These are phyloP conservation scores for Meteorus colon DNA, from an alignment of 2,888 invertebrate species.

Conservation along the genomic window DNA sequence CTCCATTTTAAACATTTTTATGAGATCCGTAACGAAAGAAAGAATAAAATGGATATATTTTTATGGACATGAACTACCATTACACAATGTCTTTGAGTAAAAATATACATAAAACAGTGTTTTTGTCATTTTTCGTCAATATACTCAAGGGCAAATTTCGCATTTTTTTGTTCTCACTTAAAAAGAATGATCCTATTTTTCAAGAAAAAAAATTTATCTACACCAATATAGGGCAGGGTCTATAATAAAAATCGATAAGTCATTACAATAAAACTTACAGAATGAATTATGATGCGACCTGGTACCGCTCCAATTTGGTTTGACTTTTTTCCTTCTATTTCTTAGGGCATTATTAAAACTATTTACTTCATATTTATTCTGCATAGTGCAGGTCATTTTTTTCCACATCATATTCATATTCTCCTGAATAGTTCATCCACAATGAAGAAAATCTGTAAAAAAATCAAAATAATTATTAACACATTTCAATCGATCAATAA, in stretches of 20 bases:
- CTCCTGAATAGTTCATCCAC: too few relatives aligned
- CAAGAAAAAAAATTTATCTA: not conserved
- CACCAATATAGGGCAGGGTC: not conserved
- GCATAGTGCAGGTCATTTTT: not conserved
- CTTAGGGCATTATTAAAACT: not conserved
- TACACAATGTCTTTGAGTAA: conserved; percentile 42
- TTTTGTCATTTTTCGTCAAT: too few relatives aligned
- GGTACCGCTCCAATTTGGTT: conserved; percentile 28
- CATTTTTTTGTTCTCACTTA: conserved; percentile 1
- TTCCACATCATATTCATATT: too few relatives aligned
- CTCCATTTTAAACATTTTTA: conserved; percentile 41
- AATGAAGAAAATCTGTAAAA: not conserved
- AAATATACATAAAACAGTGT: conserved; percentile 37
- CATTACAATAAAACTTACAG: conserved; percentile 11
- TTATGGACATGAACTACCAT: not conserved
- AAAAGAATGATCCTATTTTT: conserved; percentile 1
- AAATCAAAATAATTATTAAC: not conserved
- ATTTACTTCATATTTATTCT: not conserved
- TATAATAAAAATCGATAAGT: conserved; percentile 21
- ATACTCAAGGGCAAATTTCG: conserved; percentile 60
- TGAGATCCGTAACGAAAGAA: conserved; percentile 2
- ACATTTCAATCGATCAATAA: not conserved
- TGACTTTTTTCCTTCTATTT: conserved; percentile 7
- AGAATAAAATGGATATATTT: conserved; percentile 19
- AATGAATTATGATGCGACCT: conserved; percentile 20